A percentile compares a stretch with the other conserved stretches of the same genome.
These are phyloP conservation scores for Ladona fulva DNA, from an alignment of 1,140 invertebrate genomes.

Conservation along the genomic window DNA sequence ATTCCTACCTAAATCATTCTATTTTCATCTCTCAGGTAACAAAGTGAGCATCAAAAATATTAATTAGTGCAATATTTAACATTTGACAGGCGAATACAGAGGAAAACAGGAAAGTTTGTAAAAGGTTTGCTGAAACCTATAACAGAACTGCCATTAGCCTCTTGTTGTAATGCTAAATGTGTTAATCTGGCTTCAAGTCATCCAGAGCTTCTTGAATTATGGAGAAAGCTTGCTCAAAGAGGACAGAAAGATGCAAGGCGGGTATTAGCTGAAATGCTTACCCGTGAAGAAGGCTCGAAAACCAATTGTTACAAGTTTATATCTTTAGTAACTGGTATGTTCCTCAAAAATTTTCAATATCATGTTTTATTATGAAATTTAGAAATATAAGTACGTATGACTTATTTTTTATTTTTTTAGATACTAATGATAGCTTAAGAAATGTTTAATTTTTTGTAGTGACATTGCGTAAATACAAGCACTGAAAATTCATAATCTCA, in stretches of 20 bases:
- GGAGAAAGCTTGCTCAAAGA: slow-evolving; percentile 11
- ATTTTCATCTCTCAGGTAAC: too few relatives aligned
- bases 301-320: slow-evolving; percentile 24
- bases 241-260: slow-evolving; percentile 21
- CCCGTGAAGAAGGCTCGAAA: slow-evolving; percentile 20
- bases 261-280: slow-evolving; percentile 24
- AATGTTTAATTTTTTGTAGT: too few relatives aligned
- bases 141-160: neutral
- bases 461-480: too few relatives aligned
- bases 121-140: neutral
- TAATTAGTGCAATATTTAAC: too few relatives aligned
- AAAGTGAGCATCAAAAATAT: too few relatives aligned
- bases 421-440: too few relatives aligned
- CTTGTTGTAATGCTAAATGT: neutral
- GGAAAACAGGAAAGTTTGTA: neutral
- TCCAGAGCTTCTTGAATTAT: slow-evolving; percentile 4
- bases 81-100: neutral
- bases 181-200: neutral
- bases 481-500: too few relatives aligned
- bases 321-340: slow-evolving; percentile 16
- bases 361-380: too few relatives aligned
- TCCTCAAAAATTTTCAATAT: too few relatives aligned
- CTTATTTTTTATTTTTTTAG: too few relatives aligned
- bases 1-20: too few relatives aligned
- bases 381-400: too few relatives aligned